These are phyloP conservation scores for Ophioninae sp. DNA, from an alignment of 2,888 invertebrate genomes.

Conservation along the genomic window DNA sequence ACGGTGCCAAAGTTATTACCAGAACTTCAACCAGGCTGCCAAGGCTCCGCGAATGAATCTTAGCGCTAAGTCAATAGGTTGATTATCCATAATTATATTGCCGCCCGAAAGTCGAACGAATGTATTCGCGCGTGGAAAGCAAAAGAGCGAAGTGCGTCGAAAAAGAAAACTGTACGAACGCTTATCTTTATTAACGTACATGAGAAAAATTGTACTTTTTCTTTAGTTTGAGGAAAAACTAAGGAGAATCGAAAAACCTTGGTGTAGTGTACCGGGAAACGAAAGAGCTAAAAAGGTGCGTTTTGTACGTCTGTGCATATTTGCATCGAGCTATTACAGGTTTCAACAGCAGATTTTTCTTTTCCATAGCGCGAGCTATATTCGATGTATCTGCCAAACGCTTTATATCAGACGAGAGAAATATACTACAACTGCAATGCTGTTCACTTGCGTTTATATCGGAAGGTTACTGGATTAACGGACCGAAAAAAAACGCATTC, in stretches of 20 bases:
- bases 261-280: neutral
- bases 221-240: neutral
- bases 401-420: constrained; percentile 18
- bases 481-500: neutral
- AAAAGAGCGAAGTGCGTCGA: neutral
- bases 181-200: neutral
- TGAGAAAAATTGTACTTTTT: neutral
- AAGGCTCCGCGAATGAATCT: constrained; percentile 70
- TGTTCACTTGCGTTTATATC: constrained; percentile 40
- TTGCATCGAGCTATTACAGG: constrained; percentile 16
- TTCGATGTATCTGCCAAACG: constrained; percentile 15
- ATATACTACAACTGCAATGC: constrained; percentile 32
- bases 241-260: constrained; percentile 15
- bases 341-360: constrained; percentile 29
- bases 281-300: constrained; percentile 2
- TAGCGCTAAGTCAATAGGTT: constrained; percentile 68
- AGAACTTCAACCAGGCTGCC: constrained; percentile 69
- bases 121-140: neutral
- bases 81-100: constrained; percentile 24
- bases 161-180: constrained; percentile 17
- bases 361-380: constrained; percentile 19
- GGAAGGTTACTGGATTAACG: constrained; percentile 16
- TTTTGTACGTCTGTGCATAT: constrained; percentile 23
- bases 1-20: constrained; percentile 75
- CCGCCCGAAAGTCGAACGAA: constrained; percentile 42